Evolutionary conservation across 2,888 invertebrate genomes (phyloP), one percentile per base, ranked within the genome.

Genomic region (Exocentrus adspersus): DNA sequence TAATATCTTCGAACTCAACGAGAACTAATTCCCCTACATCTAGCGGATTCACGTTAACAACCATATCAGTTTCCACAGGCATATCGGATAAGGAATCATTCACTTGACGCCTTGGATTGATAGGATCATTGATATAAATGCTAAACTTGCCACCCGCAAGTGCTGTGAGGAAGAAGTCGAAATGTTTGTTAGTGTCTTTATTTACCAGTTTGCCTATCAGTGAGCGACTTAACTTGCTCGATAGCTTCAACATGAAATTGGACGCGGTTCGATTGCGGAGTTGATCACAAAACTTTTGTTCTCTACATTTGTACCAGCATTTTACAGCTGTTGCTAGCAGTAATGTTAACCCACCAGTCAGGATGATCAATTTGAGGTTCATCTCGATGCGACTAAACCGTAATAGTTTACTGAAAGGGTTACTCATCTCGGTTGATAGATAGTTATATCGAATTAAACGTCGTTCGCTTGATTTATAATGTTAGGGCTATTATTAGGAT

Each of bases 381-480:
- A 57, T 57, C 46, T 46, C 46, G 45, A n/a, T 9, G 20, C 32
- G 30, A 46, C 28, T 43, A 3, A 54, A 43, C 54, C 28, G 54
- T 6, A 52, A 9, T 7, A 46, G 14, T 10, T 21, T 32, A 57
- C 56, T 57, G 46, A 57, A 19, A 16, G 46, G 46, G 56, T 57
- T 57, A 45, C n/a, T 32, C 56, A 57, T 57, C 10, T 30, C 28
- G n/a, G 17, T 46, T 57, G 17, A 57, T 57, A 46, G 24, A 28
- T 42, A 54, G 20, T 54, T 54, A 19, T 46, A 57, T 54, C 24
- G 10, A 9, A 45, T 57, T 45, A 57, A 57, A 32, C 56, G 43
- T 43, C 54, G 32, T 30, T 12, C 56, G 28, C 45, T 46, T 57
- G 56, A 57, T 57, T 57, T 57, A 30, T 57, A 20, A 17, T 54